Evolutionary conservation across 1,140 invertebrate genomes (phyloP).

Genomic region (Bombus consobrinus): DNA sequence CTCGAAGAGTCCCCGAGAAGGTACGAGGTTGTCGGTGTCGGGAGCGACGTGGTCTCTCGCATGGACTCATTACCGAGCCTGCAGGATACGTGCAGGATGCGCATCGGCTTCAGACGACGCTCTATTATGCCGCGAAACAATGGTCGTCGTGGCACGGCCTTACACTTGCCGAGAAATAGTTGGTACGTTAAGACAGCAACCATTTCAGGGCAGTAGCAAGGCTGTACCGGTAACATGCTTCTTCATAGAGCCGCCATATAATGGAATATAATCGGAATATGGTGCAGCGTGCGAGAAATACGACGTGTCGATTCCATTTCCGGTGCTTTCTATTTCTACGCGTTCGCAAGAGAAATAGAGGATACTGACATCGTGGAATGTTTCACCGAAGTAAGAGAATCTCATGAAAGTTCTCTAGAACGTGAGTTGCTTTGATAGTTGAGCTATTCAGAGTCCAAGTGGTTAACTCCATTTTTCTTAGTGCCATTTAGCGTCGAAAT

Average conservation of each 20-base stretch:
- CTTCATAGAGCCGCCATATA: constrained; percentile 40
- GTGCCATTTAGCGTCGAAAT: too few relatives aligned
- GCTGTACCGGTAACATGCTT: constrained; percentile 17
- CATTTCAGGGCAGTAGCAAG: background rate
- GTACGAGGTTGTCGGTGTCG: constrained; percentile 38
- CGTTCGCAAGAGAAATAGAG: background rate
- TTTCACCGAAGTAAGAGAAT: background rate
- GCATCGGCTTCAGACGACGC: constrained; percentile 13
- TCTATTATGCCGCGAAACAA: constrained; percentile 50
- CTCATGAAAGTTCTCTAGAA: background rate
- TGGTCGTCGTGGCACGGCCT: constrained; percentile 27
- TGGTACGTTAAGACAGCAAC: constrained; percentile 34
- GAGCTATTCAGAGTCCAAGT: too few relatives aligned
- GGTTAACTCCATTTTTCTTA: too few relatives aligned
- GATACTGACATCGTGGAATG: background rate
- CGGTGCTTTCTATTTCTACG: background rate
- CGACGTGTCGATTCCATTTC: constrained; percentile 25
- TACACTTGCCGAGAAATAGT: constrained; percentile 38
- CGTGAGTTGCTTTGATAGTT: background rate
- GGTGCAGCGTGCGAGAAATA: constrained; percentile 7
- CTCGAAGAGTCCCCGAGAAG: constrained; percentile 33
- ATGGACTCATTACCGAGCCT: constrained; percentile 42
- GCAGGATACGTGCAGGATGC: constrained; percentile 42
- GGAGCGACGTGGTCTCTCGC: constrained; percentile 27
- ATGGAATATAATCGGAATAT: constrained; percentile 47